Percentiles rank a stretch among this genome's conserved stretches.
phyloP scores from a whole-genome alignment of 35 echinoderm and acorn worm species.

The Ophiothrix spiculata region DNA sequence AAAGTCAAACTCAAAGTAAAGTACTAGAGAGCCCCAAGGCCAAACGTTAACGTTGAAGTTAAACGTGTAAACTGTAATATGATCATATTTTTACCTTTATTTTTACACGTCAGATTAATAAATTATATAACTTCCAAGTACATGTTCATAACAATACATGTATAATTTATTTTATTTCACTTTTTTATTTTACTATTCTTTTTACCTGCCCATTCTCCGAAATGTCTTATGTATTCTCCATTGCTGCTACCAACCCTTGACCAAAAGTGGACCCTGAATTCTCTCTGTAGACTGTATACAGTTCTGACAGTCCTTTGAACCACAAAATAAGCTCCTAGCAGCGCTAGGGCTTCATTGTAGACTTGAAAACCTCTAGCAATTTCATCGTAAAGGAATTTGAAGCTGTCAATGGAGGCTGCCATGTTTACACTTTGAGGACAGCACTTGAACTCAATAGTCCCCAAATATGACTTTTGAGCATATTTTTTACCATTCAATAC shows the following conservation, averaged over 20 bases:
- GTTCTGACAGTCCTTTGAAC: constrained; percentile 34
- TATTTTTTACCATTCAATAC: too few relatives aligned
- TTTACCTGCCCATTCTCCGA: constrained; percentile 75
- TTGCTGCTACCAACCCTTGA: constrained; percentile 31
- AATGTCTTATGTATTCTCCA: constrained; percentile 51
- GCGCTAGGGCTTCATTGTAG: constrained; percentile 53
- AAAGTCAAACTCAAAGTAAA: too few relatives aligned
- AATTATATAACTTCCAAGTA: too few relatives aligned
- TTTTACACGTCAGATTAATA: too few relatives aligned
- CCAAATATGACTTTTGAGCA: too few relatives aligned
- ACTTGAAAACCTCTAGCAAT: constrained; percentile 50
- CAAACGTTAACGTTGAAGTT: too few relatives aligned
- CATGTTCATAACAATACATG: too few relatives aligned
- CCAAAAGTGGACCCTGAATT: constrained; percentile 45
- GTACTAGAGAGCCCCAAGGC: too few relatives aligned
- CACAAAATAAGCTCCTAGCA: constrained; percentile 71
- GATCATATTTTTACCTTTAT: too few relatives aligned
- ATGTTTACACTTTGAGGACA: constrained; percentile 22
- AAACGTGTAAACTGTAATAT: too few relatives aligned
- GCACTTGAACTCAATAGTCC: background rate
- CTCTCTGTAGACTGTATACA: constrained; percentile 34
- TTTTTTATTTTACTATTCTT: too few relatives aligned
- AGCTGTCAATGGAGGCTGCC: constrained; percentile 63
- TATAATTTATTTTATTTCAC: too few relatives aligned
- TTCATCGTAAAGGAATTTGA: constrained; percentile 46